phyloP scores from a whole-genome alignment of 2,888 invertebrate genomes.

The Cheilosia pagana region DNA sequence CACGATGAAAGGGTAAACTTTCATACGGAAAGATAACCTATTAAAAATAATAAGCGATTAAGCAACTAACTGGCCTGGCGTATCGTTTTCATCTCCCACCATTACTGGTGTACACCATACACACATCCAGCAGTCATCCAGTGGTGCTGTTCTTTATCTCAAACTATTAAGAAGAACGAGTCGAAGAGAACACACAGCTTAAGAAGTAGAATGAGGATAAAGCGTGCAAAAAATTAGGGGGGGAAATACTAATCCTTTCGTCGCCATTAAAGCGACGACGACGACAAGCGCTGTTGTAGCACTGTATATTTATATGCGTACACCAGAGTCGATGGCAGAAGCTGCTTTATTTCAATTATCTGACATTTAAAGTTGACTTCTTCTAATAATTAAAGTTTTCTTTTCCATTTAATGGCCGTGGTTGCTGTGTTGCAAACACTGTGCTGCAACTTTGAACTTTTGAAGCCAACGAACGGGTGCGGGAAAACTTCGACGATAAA shows the following conservation, averaged over 20 bases:
- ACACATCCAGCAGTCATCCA: constrained; percentile 47
- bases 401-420: constrained; percentile 23
- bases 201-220: constrained; percentile 16
- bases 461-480: neutral
- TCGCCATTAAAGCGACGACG: constrained; percentile 51
- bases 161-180: constrained; percentile 57
- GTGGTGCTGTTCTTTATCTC: constrained; percentile 72
- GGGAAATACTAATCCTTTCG: constrained; percentile 56
- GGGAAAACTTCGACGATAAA: constrained; percentile 41
- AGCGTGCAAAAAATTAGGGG: constrained; percentile 1
- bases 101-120: constrained; percentile 35
- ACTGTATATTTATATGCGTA: neutral
- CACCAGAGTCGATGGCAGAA: constrained; percentile 27
- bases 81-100: constrained; percentile 66
- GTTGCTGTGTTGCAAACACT: constrained; percentile 18
- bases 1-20: constrained; percentile 68
- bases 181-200: constrained; percentile 14
- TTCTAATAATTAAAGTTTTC: constrained; percentile 54
- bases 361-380: constrained; percentile 61
- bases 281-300: neutral
- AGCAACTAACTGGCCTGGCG: constrained; percentile 70
- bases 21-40: constrained; percentile 72
- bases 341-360: constrained; percentile 69
- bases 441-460: constrained; percentile 37
- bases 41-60: constrained; percentile 75